Evolutionary conservation across 1,140 invertebrate species (phyloP).

Genomic region (Bombus difficillimus): DNA sequence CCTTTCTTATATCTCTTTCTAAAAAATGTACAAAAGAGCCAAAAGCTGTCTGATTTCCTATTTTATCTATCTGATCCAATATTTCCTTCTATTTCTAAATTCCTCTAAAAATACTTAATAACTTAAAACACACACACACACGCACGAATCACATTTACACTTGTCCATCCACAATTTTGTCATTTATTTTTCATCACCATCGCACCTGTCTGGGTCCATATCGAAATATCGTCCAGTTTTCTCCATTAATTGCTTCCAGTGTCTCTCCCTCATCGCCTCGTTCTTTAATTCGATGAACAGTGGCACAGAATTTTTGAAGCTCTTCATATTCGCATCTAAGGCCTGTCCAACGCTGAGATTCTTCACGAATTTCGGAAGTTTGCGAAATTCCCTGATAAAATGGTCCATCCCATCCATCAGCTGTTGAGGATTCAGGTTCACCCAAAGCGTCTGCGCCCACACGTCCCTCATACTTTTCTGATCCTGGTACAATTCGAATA

Average conservation of each 20-base stretch:
- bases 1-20: too few species aligned
- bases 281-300: constrained; percentile 95
- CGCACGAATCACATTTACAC: background rate
- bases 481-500: constrained; percentile 91
- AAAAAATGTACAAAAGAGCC: too few species aligned
- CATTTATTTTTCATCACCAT: constrained; percentile 34
- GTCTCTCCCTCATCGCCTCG: constrained; percentile 93
- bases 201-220: constrained; percentile 89
- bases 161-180: background rate
- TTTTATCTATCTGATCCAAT: too few species aligned
- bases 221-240: constrained; percentile 93
- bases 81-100: too few species aligned
- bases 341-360: constrained; percentile 85
- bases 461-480: constrained; percentile 89
- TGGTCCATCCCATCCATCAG: constrained; percentile 93
- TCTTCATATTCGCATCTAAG: constrained; percentile 92
- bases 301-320: constrained; percentile 93
- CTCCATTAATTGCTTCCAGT: constrained; percentile 94
- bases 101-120: too few species aligned
- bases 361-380: constrained; percentile 84
- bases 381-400: constrained; percentile 91
- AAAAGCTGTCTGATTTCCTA: too few species aligned
- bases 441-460: constrained; percentile 95
- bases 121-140: too few species aligned
- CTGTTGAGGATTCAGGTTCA: constrained; percentile 91